These are phyloP conservation scores for Hippocampus guttulatus DNA, from an alignment of 2,113 vertebrate species.

Conservation along the genomic window DNA sequence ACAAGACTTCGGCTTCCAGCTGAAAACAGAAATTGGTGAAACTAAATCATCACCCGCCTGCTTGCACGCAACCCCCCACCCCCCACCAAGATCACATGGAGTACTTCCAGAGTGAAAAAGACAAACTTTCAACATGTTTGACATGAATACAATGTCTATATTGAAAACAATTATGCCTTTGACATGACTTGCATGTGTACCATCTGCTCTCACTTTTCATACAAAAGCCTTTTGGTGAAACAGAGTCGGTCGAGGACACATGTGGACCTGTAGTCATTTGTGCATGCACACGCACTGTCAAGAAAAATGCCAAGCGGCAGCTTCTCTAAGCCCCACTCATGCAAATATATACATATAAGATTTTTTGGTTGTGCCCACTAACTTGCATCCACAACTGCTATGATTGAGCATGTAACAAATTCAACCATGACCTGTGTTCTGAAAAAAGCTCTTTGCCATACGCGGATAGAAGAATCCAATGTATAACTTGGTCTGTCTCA, in stretches of 20 bases:
- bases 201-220: conserved; percentile 6
- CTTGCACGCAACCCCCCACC: background rate
- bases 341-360: too few relatives aligned
- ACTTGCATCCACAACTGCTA: too few relatives aligned
- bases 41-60: background rate
- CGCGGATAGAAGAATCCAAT: background rate
- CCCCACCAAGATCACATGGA: background rate
- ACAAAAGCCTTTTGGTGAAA: conserved; percentile 1
- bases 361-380: too few relatives aligned
- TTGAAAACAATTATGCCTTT: background rate
- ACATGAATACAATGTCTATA: background rate
- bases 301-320: background rate
- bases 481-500: background rate
- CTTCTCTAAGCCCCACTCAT: background rate
- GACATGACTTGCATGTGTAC: background rate
- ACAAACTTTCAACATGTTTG: background rate
- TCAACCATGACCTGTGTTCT: background rate
- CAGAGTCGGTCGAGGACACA: background rate
- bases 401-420: background rate
- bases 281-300: background rate
- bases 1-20: background rate
- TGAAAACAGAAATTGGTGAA: background rate
- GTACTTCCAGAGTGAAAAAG: conserved; percentile 1
- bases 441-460: too few relatives aligned
- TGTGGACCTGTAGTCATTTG: background rate